Evolutionary conservation across 2,888 invertebrate species (phyloP).

Genomic region (Eupithecia pulchellata): DNA sequence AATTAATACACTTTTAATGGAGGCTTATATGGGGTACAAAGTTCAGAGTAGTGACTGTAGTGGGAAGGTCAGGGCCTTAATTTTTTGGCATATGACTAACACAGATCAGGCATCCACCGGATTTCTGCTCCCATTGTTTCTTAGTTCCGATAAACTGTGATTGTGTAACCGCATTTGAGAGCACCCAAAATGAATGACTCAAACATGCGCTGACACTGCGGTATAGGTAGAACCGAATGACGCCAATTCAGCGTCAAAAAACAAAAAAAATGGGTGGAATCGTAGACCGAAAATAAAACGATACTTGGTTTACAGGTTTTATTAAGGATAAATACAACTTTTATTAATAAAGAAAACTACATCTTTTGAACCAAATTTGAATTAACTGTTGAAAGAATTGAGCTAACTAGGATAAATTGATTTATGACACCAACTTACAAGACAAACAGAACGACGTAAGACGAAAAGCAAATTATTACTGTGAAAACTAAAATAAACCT

Average conservation of each 20-base stretch:
- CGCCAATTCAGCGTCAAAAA: no score
- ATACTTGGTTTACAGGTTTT: no score
- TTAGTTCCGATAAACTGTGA: conserved; percentile 52
- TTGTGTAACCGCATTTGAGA: conserved; percentile 43
- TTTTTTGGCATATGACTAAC: conserved; percentile 35
- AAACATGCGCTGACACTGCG: conserved; percentile 42
- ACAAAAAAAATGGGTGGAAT: not conserved
- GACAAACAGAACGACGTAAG: not conserved
- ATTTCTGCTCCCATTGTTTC: conserved; percentile 48
- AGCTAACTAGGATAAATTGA: no score
- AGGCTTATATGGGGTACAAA: conserved; percentile 4
- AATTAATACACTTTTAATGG: not conserved
- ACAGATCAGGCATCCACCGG: conserved; percentile 43
- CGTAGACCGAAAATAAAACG: no score
- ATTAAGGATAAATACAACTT: no score
- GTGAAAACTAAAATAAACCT: not conserved
- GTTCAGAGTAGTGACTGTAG: conserved; percentile 5
- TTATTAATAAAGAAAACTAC: no score
- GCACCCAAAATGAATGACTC: conserved; percentile 62
- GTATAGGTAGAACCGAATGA: not conserved
- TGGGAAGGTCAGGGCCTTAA: conserved; percentile 7
- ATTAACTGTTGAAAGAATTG: no score
- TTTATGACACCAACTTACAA: no score
- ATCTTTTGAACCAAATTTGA: no score
- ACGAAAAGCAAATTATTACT: not conserved